Evolutionary conservation across 2,113 vertebrate species (phyloP), one percentile per base, ranked within the genome.

Genomic region (Hylia prasina): DNA sequence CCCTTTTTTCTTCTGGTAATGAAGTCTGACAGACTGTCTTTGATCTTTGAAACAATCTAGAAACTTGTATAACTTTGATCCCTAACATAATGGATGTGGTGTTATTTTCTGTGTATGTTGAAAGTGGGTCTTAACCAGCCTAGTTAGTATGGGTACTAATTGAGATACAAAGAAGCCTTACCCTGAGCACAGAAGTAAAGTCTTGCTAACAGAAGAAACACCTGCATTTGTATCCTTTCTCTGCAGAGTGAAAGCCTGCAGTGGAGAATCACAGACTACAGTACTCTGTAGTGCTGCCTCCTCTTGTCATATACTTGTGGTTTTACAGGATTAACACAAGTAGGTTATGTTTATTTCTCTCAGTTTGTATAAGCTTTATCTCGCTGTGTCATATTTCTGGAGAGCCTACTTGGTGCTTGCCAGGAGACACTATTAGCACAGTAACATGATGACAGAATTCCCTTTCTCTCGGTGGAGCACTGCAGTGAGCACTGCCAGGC

Each of bases 21-120:
- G 57, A 89, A 95, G 42, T 95, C 93, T 96, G 91, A 73, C 66
- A 89, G 64, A 77, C 48, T 91, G 79, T 56, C 80, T 97, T 97
- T 98, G 90, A 95, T 95, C 76, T 79, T 78, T 87, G 80, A 96
- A 96, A 96, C 89, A 93, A 87, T 75, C 95, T 89, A 90, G 69
- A 83, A 40, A 93, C 83, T 92, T 96, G 71, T 90, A 77, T 92
- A 95, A 37, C 93, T 98, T 97, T 97, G 95, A 97, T 97, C 17
- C 2, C 37, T 88, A 71, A 71, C 91, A 84, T 94, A 96, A 95
- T 91, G 76, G 66, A 82, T 96, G 73, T 87, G 66, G 54, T 94
- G 45, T 95, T 97, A 84, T 92, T 97, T 96, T 97, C 81, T 72
- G 50, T 89, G 90, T 91, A 51, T 53, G 42, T 76, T 79, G 80